Evolutionary conservation across 2,113 vertebrate genomes (phyloP).

Genomic region (Brachionichthys hirsutus): DNA sequence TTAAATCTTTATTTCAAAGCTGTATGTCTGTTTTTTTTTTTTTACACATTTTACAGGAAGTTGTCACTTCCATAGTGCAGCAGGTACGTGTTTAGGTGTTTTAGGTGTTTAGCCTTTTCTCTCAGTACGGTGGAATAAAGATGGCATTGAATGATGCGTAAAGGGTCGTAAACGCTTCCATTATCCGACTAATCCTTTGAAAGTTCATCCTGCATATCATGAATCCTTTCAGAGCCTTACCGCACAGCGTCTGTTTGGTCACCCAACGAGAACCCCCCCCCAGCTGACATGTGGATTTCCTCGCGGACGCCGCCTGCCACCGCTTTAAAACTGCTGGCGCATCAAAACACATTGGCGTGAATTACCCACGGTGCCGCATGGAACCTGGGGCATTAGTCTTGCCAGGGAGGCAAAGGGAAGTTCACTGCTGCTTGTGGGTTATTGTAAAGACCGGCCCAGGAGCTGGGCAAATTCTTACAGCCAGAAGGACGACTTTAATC

Average conservation of each 20-base stretch:
- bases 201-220: background rate
- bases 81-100: too few species aligned
- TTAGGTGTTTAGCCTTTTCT: too few species aligned
- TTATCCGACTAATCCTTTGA: background rate
- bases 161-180: too few species aligned
- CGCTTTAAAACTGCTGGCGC: conserved; percentile 36
- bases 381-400: too few species aligned
- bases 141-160: too few species aligned
- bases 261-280: background rate
- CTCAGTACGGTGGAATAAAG: too few species aligned
- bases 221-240: background rate
- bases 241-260: background rate
- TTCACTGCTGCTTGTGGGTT: background rate
- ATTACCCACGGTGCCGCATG: conserved; percentile 40
- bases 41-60: too few species aligned
- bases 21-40: too few species aligned
- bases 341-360: conserved; percentile 47
- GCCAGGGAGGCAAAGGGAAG: background rate
- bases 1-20: too few species aligned
- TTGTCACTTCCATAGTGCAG: too few species aligned
- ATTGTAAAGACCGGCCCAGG: background rate
- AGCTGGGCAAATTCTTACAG: too few species aligned
- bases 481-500: too few species aligned
- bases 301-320: background rate
- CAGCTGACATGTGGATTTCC: background rate